Evolutionary conservation across 2,113 vertebrate genomes (phyloP), one percentile per base, ranked within the genome.

Genomic region (Tupaia tana): DNA sequence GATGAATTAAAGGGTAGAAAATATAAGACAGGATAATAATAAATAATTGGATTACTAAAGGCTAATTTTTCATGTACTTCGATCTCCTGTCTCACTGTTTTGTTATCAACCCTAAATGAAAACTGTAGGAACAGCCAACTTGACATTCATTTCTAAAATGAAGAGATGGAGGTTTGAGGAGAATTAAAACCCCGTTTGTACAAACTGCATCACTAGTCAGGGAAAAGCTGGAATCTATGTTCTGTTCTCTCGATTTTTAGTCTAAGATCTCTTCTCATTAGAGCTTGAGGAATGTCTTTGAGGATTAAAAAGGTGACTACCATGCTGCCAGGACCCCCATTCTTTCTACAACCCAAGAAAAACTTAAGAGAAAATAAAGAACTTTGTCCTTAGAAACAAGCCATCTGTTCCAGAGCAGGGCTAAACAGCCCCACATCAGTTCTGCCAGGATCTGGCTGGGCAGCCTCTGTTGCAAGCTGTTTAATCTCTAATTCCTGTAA

Each of bases 381-480:
- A 93, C 64, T 80, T 71, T 58, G 86, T 96, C 89, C 83, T 96
- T 77, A 94, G 83, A 96, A 95, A 91, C 61, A 94, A 96, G 86
- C 97, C 96, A 96, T 97, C 97, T 97, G 97, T 89, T 94, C 82
- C 78, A 31, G 25, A 95, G 78, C 27, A 66, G 43, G 92, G 73
- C 70, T 31, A 88, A 94, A 86, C 93, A 97, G 94, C 25, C 63
- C 61, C 75, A 59, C 63, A 77, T 88, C 89, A 69, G 66, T 43
- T 79, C 94, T 97, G 93, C 97, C 96, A 97, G 97, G 84, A 93
- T 90, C 97, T 89, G 86, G 86, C 97, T 95, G 94, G 79, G 97
- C 67, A 73, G 86, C 56, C 93, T 95, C 86, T 90, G 84, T 64
- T 94, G 80, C 95, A 97, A 97, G 58, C 91, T 97, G 86, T 91